phyloP scores from a whole-genome alignment of 2,888 invertebrate genomes.

The Macrosiphum euphorbiae region DNA sequence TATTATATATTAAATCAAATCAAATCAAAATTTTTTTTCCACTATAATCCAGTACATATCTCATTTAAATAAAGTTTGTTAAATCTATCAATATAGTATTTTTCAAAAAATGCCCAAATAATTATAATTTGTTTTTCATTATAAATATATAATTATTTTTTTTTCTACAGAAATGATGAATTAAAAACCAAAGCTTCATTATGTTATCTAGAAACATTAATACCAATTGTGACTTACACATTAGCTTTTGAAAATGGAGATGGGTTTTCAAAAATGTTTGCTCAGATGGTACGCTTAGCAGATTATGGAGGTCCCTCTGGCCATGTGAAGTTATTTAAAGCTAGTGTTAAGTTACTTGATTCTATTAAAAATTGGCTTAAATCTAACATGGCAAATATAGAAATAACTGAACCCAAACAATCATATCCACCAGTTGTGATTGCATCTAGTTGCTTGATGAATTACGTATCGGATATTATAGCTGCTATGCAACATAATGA shows the following conservation, averaged over 20 bases:
- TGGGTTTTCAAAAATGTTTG: conserved; percentile 84
- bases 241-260: conserved; percentile 75
- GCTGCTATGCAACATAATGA: conserved; percentile 11
- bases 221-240: conserved; percentile 78
- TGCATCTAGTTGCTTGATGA: conserved; percentile 57
- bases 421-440: conserved; percentile 46
- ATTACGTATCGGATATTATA: conserved; percentile 55
- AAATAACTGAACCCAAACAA: neutral
- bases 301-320: conserved; percentile 87
- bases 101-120: neutral
- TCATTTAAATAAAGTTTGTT: too few relatives aligned
- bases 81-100: neutral
- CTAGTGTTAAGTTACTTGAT: conserved; percentile 69
- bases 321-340: conserved; percentile 84
- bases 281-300: conserved; percentile 85
- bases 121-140: neutral
- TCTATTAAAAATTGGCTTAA: conserved; percentile 57
- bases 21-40: too few relatives aligned
- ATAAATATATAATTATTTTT: neutral
- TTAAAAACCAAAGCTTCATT: conserved; percentile 75
- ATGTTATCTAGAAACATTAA: conserved; percentile 79
- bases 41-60: too few relatives aligned
- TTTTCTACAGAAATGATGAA: conserved; percentile 63
- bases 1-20: too few relatives aligned
- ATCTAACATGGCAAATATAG: neutral